A percentile compares a stretch with the other conserved stretches of the same genome.
phyloP scores from a whole-genome alignment of 2,113 vertebrate genomes.

The Syrmaticus mikado region DNA sequence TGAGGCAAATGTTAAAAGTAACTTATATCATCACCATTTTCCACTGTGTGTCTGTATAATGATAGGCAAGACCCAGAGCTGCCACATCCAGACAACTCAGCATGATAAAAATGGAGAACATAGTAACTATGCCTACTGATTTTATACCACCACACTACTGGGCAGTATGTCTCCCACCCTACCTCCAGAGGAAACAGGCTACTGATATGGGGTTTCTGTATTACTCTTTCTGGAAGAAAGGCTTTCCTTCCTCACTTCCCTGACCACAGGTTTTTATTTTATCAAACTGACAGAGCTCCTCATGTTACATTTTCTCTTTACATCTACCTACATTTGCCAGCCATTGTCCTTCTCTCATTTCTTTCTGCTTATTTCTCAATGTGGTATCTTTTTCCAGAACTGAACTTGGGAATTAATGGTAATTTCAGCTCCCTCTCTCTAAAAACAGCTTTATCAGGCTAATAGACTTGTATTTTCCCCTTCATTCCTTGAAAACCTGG shows the following conservation, averaged over 20 bases:
- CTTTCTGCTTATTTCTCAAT: not conserved
- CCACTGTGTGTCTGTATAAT: not conserved
- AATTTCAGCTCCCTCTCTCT: not conserved
- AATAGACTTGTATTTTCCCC: not conserved
- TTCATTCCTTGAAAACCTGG: not conserved
- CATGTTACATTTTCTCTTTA: not conserved
- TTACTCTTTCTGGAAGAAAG: not conserved
- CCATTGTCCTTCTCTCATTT: not conserved
- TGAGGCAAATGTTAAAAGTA: not conserved
- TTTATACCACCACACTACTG: not conserved
- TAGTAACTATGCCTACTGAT: not conserved
- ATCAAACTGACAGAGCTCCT: not conserved
- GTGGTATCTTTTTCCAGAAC: not conserved
- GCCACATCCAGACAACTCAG: not conserved
- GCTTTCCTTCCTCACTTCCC: not conserved
- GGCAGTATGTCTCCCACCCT: not conserved
- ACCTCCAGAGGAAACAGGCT: too few relatives aligned
- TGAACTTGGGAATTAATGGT: not conserved
- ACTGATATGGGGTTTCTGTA: not conserved
- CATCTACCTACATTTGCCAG: not conserved
- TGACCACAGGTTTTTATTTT: not conserved
- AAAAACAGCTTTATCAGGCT: not conserved
- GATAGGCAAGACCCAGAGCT: not conserved
- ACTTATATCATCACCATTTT: not conserved
- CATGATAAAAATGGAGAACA: not conserved